Conservation (phyloP, 2,797 vertebrate genomes). For the Hypotaenidia philippensis region DNA sequence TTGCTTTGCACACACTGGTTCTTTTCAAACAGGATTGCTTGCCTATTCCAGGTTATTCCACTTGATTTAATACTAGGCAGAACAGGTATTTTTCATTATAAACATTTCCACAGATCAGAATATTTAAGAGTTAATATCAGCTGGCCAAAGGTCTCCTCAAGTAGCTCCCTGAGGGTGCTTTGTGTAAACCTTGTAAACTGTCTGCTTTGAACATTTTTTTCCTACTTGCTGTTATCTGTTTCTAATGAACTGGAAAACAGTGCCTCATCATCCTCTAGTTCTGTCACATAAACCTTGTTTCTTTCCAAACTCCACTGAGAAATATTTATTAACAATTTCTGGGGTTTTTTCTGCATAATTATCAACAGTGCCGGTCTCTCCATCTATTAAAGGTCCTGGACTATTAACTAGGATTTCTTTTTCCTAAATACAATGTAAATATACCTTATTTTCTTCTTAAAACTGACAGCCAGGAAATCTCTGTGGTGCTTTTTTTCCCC, state of each 20-base stretch:
- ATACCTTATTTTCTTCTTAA: neutral
- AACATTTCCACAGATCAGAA: neutral
- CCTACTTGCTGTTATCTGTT: neutral
- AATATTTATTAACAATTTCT: neutral
- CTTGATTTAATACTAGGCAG: neutral
- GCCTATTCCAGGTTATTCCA: neutral
- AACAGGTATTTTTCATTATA: neutral
- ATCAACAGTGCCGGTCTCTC: neutral
- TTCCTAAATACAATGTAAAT: neutral
- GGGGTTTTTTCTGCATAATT: neutral
- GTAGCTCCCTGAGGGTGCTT: neutral
- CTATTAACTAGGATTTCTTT: neutral
- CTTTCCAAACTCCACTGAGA: neutral
- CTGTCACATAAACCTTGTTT: neutral
- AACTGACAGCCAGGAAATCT: neutral
- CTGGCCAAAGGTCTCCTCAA: neutral
- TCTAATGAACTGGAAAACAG: neutral
- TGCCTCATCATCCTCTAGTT: neutral
- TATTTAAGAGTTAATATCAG: neutral
- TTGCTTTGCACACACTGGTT: fast-evolving
- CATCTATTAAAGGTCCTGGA: neutral
- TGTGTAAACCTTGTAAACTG: neutral
- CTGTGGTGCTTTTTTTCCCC: neutral
- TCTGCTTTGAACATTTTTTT: neutral
- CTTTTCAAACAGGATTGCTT: neutral